phyloP scores from a whole-genome alignment of 2,113 vertebrate species.

The Paramisgurnus dabryanus region DNA sequence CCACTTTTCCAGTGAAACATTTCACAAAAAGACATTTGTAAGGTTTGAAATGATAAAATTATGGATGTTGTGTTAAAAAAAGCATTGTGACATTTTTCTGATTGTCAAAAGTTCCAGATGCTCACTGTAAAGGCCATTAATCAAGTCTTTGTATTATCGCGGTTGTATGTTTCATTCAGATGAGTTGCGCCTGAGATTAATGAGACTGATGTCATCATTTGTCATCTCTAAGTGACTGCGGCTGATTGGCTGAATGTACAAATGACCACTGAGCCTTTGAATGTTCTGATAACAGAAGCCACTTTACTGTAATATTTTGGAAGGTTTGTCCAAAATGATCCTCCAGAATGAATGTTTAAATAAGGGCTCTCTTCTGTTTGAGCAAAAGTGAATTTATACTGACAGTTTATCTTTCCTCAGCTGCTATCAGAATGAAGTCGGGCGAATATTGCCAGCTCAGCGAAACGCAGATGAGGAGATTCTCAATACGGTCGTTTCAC shows the following conservation, averaged over 20 bases:
- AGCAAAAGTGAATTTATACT: constrained; percentile 54
- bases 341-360: neutral
- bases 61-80: neutral
- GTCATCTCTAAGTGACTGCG: neutral
- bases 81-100: neutral
- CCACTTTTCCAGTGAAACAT: too few relatives aligned
- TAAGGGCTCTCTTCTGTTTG: constrained; percentile 25
- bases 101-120: neutral
- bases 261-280: neutral
- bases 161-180: neutral
- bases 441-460: constrained; percentile 61
- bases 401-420: constrained; percentile 39
- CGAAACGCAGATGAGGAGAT: constrained; percentile 57
- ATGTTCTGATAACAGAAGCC: constrained; percentile 23
- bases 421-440: constrained; percentile 57
- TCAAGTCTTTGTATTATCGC: neutral
- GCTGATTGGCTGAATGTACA: too few relatives aligned
- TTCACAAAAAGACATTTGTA: too few relatives aligned
- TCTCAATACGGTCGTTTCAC: constrained; percentile 52
- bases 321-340: constrained; percentile 35
- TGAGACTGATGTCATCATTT: neutral
- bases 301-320: neutral
- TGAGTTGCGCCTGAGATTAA: neutral
- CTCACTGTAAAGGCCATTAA: constrained; percentile 47
- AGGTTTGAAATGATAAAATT: too few relatives aligned